Evolutionary conservation across 2,888 invertebrate genomes (phyloP).

Genomic region (Leptarthrus brevirostris): DNA sequence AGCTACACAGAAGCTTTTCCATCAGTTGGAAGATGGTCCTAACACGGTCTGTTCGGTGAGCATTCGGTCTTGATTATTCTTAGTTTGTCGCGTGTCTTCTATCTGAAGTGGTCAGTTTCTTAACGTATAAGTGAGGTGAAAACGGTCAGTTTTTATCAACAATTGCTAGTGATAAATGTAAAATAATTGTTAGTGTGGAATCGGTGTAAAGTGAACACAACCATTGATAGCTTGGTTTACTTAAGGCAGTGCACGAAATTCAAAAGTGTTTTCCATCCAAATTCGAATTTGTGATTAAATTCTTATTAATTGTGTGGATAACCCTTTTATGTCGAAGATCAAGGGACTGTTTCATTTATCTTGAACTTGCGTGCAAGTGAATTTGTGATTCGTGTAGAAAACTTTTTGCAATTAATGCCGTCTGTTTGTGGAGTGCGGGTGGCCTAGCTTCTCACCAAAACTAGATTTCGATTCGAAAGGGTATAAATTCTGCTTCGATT

Average conservation of each 20-base stretch:
- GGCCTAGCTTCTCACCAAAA: neutral
- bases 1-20: neutral
- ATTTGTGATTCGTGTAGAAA: too few species aligned
- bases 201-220: too few species aligned
- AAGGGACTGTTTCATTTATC: too few species aligned
- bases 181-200: too few species aligned
- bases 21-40: neutral
- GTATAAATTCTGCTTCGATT: neutral
- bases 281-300: slow-evolving; percentile 27
- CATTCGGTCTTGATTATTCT: neutral
- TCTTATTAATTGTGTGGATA: slow-evolving; percentile 26
- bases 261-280: neutral
- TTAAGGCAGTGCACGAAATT: neutral
- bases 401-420: neutral
- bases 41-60: neutral
- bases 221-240: too few species aligned
- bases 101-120: neutral
- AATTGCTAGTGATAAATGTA: neutral
- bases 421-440: neutral
- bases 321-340: too few species aligned
- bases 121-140: neutral
- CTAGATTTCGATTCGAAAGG: neutral
- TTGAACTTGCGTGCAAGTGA: too few species aligned
- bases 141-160: neutral
- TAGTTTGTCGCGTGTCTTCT: neutral